A percentile compares a stretch with the other conserved stretches of the same genome.
These are phyloP conservation scores for Argentina silus DNA, from an alignment of 2,797 vertebrate genomes.

Conservation along the genomic window DNA sequence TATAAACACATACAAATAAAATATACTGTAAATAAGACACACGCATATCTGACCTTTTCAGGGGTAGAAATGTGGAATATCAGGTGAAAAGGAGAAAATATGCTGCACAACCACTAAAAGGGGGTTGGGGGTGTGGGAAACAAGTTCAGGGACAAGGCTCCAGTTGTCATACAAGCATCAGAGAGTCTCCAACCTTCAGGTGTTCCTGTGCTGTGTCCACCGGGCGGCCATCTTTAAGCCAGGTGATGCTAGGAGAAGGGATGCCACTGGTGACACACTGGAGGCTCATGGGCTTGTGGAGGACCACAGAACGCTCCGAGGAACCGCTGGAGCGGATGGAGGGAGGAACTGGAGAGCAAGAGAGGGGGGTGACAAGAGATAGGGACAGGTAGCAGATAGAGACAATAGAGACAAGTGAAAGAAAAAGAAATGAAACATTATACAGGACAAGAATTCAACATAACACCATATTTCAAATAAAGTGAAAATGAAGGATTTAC, in stretches of 20 bases:
- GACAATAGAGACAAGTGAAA: background rate
- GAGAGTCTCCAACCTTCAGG: conserved; percentile 78
- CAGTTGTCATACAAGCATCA: no score
- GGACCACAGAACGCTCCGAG: conserved; percentile 84
- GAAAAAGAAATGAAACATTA: background rate
- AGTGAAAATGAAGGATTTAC: conserved; percentile 43
- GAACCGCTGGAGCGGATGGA: conserved; percentile 83
- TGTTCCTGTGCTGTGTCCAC: conserved; percentile 86
- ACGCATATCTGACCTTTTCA: background rate
- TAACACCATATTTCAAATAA: background rate
- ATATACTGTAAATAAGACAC: background rate
- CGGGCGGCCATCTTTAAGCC: conserved; percentile 92
- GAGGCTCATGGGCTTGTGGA: conserved; percentile 81
- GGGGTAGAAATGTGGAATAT: no score
- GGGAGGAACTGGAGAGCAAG: conserved; percentile 85
- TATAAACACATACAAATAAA: background rate
- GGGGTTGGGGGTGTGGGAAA: background rate
- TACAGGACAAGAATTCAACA: background rate
- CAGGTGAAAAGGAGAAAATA: no score
- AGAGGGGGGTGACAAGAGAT: background rate
- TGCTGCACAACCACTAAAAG: no score
- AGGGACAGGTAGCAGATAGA: background rate
- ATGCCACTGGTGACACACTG: conserved; percentile 91
- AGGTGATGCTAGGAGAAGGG: conserved; percentile 90
- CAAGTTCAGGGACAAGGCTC: background rate